Evolutionary conservation across 2,113 vertebrate species (phyloP).

Genomic region (Oreotrochilus melanogaster): DNA sequence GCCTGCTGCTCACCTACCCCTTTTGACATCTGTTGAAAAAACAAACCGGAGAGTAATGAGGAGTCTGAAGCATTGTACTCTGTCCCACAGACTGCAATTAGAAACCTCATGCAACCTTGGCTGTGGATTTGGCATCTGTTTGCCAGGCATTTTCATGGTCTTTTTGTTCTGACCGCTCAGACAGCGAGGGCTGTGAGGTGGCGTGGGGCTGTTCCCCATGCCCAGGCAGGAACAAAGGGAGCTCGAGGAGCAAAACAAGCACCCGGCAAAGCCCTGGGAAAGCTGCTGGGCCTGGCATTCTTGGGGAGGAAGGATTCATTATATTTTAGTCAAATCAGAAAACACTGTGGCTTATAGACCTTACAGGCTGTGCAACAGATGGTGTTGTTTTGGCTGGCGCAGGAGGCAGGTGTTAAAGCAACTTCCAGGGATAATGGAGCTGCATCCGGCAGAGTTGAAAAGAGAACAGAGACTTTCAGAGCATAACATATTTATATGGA

Average conservation of each 20-base stretch:
- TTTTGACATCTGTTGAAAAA: not conserved
- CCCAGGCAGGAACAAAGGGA: not conserved
- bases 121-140: not conserved
- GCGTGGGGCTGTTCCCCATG: not conserved
- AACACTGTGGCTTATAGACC: not conserved
- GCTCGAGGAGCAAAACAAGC: not conserved
- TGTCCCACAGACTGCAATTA: not conserved
- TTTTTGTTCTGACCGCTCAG: not conserved
- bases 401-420: conserved; percentile 27
- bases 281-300: not conserved
- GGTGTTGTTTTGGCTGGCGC: conserved; percentile 12
- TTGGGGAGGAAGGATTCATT: conserved; percentile 8
- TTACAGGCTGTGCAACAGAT: conserved; percentile 29
- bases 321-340: conserved; percentile 40
- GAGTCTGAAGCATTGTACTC: not conserved
- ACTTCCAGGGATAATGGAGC: conserved; percentile 48
- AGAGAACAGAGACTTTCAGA: not conserved
- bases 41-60: not conserved
- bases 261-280: not conserved
- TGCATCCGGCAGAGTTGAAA: conserved; percentile 9
- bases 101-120: not conserved
- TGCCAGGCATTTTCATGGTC: fast-evolving
- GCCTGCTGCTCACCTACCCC: not conserved
- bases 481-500: not conserved
- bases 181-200: not conserved